Conservation (phyloP, 2,797 vertebrate species). For the Agapornis canus region DNA sequence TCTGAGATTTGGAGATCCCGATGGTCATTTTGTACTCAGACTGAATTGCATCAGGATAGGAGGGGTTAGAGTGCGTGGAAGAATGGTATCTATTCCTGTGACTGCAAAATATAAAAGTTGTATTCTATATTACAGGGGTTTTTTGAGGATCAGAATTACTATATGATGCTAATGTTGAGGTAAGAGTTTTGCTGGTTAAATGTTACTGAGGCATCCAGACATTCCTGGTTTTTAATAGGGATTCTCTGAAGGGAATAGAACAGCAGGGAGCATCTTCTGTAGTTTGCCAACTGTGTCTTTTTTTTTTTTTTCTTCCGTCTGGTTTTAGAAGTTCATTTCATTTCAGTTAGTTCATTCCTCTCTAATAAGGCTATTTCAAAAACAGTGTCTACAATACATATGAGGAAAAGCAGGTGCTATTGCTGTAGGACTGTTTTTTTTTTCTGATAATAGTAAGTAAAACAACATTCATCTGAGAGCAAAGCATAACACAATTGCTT, state of each 20-base stretch:
- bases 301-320: not conserved
- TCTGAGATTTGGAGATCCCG: not conserved
- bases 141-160: conserved; percentile 7
- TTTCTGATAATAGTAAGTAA: not conserved
- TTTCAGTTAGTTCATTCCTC: conserved; percentile 21
- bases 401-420: conserved; percentile 34
- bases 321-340: not conserved
- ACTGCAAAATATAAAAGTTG: not conserved
- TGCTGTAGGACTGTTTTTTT: not conserved
- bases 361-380: conserved; percentile 47
- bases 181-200: conserved; percentile 39
- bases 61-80: not conserved
- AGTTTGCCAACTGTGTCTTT: not conserved
- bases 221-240: not conserved
- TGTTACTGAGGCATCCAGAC: not conserved
- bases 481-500: not conserved
- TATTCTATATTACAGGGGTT: not conserved
- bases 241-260: conserved; percentile 14
- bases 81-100: not conserved
- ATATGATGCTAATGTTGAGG: conserved; percentile 26
- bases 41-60: conserved; percentile 3
- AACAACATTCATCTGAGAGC: not conserved
- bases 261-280: conserved; percentile 26
- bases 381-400: not conserved
- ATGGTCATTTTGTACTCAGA: conserved; percentile 38